Conservation (phyloP, 2,113 vertebrate species). For the Rhynchopsitta pachyrhyncha region DNA sequence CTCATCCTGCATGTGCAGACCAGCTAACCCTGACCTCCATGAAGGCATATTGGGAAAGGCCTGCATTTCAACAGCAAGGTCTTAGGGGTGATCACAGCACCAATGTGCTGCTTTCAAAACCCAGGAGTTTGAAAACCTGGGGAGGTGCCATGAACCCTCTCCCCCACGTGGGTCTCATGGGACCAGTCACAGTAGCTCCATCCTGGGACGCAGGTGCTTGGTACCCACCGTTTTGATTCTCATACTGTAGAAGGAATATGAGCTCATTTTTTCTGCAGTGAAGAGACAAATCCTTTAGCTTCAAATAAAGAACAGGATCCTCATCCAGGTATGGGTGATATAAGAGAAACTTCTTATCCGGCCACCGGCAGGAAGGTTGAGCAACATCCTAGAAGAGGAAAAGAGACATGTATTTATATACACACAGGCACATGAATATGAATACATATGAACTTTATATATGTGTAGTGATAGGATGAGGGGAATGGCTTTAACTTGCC, state of each 20-base stretch:
- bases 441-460: not conserved
- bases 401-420: not conserved
- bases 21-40: fast-evolving
- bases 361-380: not conserved
- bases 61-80: not conserved
- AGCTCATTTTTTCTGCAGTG: fast-evolving
- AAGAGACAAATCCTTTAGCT: not conserved
- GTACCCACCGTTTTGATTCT: not conserved
- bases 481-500: not conserved
- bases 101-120: not conserved
- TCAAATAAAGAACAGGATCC: not conserved
- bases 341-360: not conserved
- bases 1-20: fast-evolving
- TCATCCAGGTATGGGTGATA: not conserved
- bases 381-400: not conserved
- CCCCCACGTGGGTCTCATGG: fast-evolving
- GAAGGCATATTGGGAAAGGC: not conserved
- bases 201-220: fast-evolving
- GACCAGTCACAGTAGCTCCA: not conserved
- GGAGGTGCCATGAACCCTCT: not conserved
- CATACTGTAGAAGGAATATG: fast-evolving
- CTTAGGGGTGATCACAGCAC: fast-evolving
- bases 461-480: not conserved
- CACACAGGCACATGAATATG: not conserved
- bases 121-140: not conserved